Percentiles rank a stretch among this genome's conserved stretches.
phyloP scores from a whole-genome alignment of 2,888 invertebrate species.

The Temnothorax ravouxi region DNA sequence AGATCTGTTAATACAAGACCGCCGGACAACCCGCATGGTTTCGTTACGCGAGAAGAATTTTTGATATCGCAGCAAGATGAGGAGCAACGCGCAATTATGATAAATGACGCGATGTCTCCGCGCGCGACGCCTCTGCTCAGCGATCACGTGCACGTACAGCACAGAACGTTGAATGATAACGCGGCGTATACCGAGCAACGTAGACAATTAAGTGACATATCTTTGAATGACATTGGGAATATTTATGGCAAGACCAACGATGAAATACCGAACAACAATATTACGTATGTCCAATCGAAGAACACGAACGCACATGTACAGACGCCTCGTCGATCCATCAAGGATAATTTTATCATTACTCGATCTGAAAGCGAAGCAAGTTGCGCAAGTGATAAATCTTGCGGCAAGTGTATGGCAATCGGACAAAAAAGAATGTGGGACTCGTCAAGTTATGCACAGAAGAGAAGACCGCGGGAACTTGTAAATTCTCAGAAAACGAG shows the following conservation, averaged over 20 bases:
- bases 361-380: slow-evolving; percentile 61
- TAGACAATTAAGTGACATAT: slow-evolving; percentile 62
- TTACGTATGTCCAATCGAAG: slow-evolving; percentile 47
- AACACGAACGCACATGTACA: slow-evolving; percentile 54
- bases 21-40: slow-evolving; percentile 89
- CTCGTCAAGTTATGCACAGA: slow-evolving; percentile 43
- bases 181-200: slow-evolving; percentile 56
- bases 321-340: slow-evolving; percentile 41
- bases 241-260: slow-evolving; percentile 77
- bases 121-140: slow-evolving; percentile 78
- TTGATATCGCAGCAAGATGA: slow-evolving; percentile 93
- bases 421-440: slow-evolving; percentile 64
- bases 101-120: slow-evolving; percentile 71
- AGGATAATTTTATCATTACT: slow-evolving; percentile 41
- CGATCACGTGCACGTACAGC: slow-evolving; percentile 81
- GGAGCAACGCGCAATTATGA: slow-evolving; percentile 87
- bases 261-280: slow-evolving; percentile 60
- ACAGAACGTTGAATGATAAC: slow-evolving; percentile 75
- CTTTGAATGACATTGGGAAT: slow-evolving; percentile 76
- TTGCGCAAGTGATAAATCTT: slow-evolving; percentile 51
- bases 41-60: slow-evolving; percentile 92
- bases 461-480: slow-evolving; percentile 55
- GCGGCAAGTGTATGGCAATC: not conserved
- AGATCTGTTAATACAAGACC: slow-evolving; percentile 78
- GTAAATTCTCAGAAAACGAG: slow-evolving; percentile 48